phyloP scores from a whole-genome alignment of 2,888 invertebrate genomes.

The Zhengitettix transpicula region DNA sequence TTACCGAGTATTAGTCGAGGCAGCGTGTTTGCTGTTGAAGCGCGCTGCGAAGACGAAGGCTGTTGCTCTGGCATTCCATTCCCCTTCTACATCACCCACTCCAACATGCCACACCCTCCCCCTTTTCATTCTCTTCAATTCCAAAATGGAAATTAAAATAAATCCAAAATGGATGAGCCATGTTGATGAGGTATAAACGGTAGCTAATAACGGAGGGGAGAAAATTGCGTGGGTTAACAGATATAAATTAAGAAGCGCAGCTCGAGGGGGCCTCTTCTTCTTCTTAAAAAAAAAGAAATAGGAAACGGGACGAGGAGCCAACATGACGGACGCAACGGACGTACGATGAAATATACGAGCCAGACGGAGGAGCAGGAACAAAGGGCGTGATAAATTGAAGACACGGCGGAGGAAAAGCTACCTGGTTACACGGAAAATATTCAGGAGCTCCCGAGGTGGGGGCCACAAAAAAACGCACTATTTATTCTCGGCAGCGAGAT shows the following conservation, averaged over 20 bases:
- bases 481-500: no score
- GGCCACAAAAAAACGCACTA: no score
- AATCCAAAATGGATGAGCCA: neutral
- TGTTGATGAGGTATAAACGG: slow-evolving; percentile 2
- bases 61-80: no score
- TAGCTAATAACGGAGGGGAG: slow-evolving; percentile 1
- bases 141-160: neutral
- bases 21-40: no score
- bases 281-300: neutral
- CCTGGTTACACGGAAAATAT: no score
- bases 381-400: neutral
- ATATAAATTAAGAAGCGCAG: slow-evolving; percentile 3
- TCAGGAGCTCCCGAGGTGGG: no score
- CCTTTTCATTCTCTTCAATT: neutral
- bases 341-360: neutral
- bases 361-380: neutral
- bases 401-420: neutral
- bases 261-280: neutral
- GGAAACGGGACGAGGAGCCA: neutral
- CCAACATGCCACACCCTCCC: neutral
- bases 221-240: neutral
- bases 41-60: no score
- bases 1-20: no score
- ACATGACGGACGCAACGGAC: neutral
- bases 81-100: no score